Evolutionary conservation across 2,888 invertebrate species (phyloP).

Genomic region (Lottia scabra): DNA sequence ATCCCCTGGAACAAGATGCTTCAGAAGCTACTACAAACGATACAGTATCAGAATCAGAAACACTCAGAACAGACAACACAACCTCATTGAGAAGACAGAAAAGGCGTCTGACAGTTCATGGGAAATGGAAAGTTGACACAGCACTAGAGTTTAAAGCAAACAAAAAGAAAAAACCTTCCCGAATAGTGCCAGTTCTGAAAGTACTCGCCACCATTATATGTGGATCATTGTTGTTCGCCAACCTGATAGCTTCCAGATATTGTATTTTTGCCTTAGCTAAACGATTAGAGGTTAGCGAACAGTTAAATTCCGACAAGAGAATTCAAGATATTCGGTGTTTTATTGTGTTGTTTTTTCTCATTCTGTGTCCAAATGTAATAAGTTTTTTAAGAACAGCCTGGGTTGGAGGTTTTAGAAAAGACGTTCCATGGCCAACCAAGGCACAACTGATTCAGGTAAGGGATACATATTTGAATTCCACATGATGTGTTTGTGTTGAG

Average conservation of each 20-base stretch:
- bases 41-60: no score
- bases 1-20: no score
- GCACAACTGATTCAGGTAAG: constrained; percentile 40
- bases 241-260: constrained; percentile 34
- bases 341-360: constrained; percentile 34
- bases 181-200: constrained; percentile 36
- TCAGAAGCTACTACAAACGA: no score
- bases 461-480: no score
- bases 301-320: background rate
- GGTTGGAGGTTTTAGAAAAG: constrained; percentile 38
- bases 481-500: no score
- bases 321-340: constrained; percentile 19
- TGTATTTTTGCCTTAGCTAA: constrained; percentile 34
- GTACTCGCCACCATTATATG: constrained; percentile 40
- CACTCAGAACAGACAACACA: no score
- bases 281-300: constrained; percentile 10
- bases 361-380: constrained; percentile 42
- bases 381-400: constrained; percentile 43
- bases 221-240: constrained; percentile 27
- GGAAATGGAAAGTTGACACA: constrained; percentile 14
- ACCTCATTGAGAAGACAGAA: no score
- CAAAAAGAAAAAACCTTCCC: background rate
- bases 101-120: constrained; percentile 15
- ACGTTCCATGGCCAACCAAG: constrained; percentile 51
- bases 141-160: background rate